Percentiles rank a stretch among this genome's conserved stretches.
These are phyloP conservation scores for Sebastiscus tertius DNA, from an alignment of 2,797 vertebrate species.

Conservation along the genomic window DNA sequence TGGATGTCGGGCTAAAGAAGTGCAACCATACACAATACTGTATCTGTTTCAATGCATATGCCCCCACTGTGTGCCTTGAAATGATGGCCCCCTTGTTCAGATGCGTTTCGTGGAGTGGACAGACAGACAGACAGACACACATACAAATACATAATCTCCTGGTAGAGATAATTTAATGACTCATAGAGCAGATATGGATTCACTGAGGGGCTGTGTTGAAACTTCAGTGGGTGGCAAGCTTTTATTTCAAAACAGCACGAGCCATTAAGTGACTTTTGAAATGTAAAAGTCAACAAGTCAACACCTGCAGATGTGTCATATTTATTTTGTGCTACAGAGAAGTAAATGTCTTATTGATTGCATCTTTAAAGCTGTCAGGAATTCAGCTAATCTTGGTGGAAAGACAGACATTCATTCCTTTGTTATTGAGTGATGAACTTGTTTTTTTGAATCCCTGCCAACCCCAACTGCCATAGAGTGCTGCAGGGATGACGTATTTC, in stretches of 20 bases:
- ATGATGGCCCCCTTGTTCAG: no score
- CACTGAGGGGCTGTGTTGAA: not conserved
- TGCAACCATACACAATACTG: no score
- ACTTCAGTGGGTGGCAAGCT: no score
- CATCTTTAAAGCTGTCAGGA: not conserved
- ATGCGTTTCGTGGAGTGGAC: not conserved
- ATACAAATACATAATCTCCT: not conserved
- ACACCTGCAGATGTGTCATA: not conserved
- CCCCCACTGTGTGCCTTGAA: no score
- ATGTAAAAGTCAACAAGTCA: not conserved
- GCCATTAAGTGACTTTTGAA: not conserved
- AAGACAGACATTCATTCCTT: not conserved
- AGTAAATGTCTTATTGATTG: not conserved
- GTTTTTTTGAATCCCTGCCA: not conserved
- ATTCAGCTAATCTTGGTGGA: not conserved
- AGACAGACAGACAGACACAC: not conserved
- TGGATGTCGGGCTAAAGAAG: no score
- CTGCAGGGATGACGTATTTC: no score
- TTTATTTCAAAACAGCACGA: not conserved
- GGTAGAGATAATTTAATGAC: not conserved
- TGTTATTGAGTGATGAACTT: not conserved
- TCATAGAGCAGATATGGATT: not conserved
- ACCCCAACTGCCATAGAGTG: not conserved
- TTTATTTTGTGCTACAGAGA: not conserved
- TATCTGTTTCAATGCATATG: no score